Evolutionary conservation across 2,888 invertebrate genomes (phyloP).

Genomic region (Petrolisthes manimaculis): DNA sequence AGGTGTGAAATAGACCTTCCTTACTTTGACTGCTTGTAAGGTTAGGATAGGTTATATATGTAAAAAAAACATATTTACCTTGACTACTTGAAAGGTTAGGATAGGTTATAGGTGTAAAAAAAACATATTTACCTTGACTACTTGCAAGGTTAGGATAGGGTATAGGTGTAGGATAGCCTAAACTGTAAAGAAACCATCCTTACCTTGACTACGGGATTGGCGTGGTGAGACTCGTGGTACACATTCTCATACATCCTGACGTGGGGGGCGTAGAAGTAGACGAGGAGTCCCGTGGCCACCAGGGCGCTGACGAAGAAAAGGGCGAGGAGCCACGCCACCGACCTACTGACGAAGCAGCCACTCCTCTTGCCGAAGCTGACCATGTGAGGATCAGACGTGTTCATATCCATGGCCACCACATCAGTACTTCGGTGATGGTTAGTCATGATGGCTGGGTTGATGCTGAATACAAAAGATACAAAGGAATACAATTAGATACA

Average conservation of each 20-base stretch:
- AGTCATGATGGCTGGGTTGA: conserved; percentile 1
- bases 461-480: neutral
- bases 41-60: too few species aligned
- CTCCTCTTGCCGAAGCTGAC: conserved; percentile 77
- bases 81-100: too few species aligned
- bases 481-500: neutral
- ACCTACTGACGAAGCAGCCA: conserved; percentile 78
- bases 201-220: too few species aligned
- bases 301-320: conserved; percentile 78
- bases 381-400: conserved; percentile 70
- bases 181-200: too few species aligned
- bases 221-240: neutral
- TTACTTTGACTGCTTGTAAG: too few species aligned
- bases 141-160: too few species aligned
- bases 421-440: conserved; percentile 31
- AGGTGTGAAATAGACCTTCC: too few species aligned
- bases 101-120: too few species aligned
- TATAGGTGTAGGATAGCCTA: too few species aligned
- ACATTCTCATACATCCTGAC: neutral
- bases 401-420: conserved; percentile 75
- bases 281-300: conserved; percentile 80
- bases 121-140: too few species aligned
- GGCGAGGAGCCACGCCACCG: conserved; percentile 75
- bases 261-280: conserved; percentile 78
- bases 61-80: too few species aligned